Conservation (phyloP, 2,113 vertebrate species). For the Malurus cyaneus region DNA sequence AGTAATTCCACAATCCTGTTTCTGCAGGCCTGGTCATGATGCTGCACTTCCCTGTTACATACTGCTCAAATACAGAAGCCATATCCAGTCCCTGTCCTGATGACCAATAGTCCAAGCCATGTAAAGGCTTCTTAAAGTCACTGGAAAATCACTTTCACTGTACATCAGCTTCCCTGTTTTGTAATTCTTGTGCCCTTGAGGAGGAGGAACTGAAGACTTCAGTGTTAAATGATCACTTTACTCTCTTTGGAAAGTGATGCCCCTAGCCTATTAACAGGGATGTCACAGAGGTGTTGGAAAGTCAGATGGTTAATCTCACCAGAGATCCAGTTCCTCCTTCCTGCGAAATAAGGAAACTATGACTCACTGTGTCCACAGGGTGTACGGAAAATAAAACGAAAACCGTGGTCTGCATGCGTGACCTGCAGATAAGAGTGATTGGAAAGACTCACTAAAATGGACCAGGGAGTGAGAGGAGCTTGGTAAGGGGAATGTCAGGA, state of each 20-base stretch:
- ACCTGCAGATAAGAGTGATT: not conserved
- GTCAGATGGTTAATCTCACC: not conserved
- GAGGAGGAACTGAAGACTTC: not conserved
- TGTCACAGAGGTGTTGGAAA: not conserved
- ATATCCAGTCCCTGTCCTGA: not conserved
- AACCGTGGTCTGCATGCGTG: not conserved
- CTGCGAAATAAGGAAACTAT: slow-evolving; percentile 19
- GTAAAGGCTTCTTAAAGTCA: not conserved
- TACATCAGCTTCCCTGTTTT: not conserved
- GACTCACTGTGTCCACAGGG: not conserved
- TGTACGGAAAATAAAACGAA: not conserved
- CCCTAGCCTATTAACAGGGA: not conserved
- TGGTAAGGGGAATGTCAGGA: not conserved
- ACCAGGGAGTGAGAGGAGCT: not conserved
- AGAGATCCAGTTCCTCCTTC: not conserved
- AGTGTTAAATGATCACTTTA: not conserved
- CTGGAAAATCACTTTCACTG: not conserved
- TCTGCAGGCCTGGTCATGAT: not conserved
- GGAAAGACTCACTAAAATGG: not conserved
- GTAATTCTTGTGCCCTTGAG: not conserved
- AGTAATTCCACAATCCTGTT: not conserved
- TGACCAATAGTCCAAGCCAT: not conserved
- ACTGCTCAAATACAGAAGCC: not conserved
- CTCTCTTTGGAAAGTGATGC: not conserved
- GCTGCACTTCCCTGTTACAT: not conserved